These are phyloP conservation scores for Lissonota sp. DNA, from an alignment of 2,888 invertebrate species.

Conservation along the genomic window DNA sequence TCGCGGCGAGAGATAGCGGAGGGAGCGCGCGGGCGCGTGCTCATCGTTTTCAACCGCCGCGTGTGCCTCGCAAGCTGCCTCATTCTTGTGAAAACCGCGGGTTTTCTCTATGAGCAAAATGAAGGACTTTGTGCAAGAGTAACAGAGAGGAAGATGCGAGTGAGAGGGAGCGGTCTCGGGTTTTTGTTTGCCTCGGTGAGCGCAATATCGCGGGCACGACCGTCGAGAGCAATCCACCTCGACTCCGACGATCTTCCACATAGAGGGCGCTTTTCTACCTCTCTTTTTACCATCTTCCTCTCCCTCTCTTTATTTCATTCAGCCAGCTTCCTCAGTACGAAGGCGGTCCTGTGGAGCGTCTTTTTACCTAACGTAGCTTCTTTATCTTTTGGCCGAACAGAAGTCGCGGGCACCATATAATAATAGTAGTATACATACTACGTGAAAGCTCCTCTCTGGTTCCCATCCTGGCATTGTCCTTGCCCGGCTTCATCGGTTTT, in stretches of 20 bases:
- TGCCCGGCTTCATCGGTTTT: slow-evolving; percentile 59
- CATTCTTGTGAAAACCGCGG: slow-evolving; percentile 26
- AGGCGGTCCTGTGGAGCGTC: slow-evolving; percentile 42
- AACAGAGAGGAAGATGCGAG: slow-evolving; percentile 34
- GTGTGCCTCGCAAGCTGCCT: slow-evolving; percentile 62
- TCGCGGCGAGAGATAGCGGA: slow-evolving; percentile 75
- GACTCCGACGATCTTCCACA: neutral
- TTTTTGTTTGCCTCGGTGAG: slow-evolving; percentile 76
- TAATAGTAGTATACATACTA: slow-evolving; percentile 3
- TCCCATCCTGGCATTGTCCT: slow-evolving; percentile 48
- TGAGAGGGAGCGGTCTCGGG: slow-evolving; percentile 62
- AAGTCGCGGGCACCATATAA: neutral
- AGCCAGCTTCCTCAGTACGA: slow-evolving; percentile 29
- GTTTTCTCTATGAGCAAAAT: no score
- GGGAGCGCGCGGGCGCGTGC: slow-evolving; percentile 69
- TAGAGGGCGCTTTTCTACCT: slow-evolving; percentile 28
- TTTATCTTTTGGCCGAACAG: slow-evolving; percentile 60
- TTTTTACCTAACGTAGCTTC: slow-evolving; percentile 59
- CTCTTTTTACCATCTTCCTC: slow-evolving; percentile 28
- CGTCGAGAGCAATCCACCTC: slow-evolving; percentile 47
- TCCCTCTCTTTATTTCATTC: slow-evolving; percentile 23
- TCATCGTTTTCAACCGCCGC: slow-evolving; percentile 58
- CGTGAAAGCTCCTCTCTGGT: slow-evolving; percentile 35
- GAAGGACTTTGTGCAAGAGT: slow-evolving; percentile 35
- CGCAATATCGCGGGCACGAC: slow-evolving; percentile 73